Evolutionary conservation across 1,140 invertebrate genomes (phyloP).

Genomic region (Carposina sasakii): DNA sequence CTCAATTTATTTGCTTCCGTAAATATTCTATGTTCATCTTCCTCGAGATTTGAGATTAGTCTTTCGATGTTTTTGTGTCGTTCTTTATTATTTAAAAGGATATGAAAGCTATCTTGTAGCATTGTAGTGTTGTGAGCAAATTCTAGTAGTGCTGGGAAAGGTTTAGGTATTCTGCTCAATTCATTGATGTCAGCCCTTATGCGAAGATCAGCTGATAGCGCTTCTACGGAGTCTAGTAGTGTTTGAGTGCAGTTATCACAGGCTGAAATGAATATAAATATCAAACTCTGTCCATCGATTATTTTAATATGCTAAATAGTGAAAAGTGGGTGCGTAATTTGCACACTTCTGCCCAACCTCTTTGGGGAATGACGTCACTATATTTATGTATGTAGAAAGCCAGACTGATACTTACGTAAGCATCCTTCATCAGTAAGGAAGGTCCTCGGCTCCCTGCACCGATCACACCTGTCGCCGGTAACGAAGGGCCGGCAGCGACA

Average conservation of each 20-base stretch:
- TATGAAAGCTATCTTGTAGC: conserved; percentile 32
- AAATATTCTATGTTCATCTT: conserved; percentile 41
- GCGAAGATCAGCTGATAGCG: conserved; percentile 72
- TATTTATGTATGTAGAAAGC: no score
- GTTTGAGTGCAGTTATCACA: conserved; percentile 94
- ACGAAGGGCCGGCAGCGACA: conserved; percentile 87
- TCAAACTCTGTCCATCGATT: no score
- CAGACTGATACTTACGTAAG: conserved; percentile 33
- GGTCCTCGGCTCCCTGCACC: conserved; percentile 81
- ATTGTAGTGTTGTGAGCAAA: conserved; percentile 49
- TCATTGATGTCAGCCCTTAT: conserved; percentile 72
- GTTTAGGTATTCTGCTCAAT: conserved; percentile 81
- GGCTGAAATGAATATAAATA: conserved; percentile 76
- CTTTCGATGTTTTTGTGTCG: conserved; percentile 33
- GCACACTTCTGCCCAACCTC: no score
- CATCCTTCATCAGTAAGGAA: conserved; percentile 77
- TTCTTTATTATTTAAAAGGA: conserved; percentile 24
- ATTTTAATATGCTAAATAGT: no score
- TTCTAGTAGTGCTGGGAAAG: conserved; percentile 77
- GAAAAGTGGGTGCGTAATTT: no score
- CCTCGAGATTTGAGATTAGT: conserved; percentile 33
- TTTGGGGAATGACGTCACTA: no score
- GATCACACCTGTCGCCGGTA: conserved; percentile 86
- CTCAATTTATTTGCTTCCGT: conserved; percentile 42
- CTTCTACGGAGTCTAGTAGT: conserved; percentile 82